phyloP scores from a whole-genome alignment of 2,113 vertebrate genomes.

The Micromys minutus region DNA sequence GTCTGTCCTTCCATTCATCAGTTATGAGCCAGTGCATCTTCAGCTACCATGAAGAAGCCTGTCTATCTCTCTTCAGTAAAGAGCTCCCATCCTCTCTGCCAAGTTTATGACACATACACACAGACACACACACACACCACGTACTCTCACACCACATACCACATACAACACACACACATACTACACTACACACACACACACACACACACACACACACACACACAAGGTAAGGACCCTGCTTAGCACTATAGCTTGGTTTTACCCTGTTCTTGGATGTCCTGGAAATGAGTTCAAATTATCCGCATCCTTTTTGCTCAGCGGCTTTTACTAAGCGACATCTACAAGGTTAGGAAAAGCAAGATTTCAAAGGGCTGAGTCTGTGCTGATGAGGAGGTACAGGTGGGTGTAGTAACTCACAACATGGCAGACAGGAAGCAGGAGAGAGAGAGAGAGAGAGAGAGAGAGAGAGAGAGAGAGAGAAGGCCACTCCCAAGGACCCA shows the following conservation, averaged over 20 bases:
- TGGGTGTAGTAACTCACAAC: not conserved
- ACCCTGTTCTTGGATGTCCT: not conserved
- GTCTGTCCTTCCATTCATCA: too few relatives aligned
- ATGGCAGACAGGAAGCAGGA: not conserved
- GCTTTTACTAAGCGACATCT: not conserved
- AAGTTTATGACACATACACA: too few relatives aligned
- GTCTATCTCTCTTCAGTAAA: not conserved
- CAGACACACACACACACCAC: too few relatives aligned
- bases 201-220: not conserved
- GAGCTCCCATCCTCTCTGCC: not conserved
- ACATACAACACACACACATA: too few relatives aligned
- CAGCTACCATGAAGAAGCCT: rapidly evolving
- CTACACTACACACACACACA: too few relatives aligned
- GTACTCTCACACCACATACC: not conserved
- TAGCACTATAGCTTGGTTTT: not conserved
- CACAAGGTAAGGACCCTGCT: not conserved
- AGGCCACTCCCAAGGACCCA: not conserved
- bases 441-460: not conserved
- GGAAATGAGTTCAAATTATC: not conserved
- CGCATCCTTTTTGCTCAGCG: not conserved
- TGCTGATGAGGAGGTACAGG: not conserved
- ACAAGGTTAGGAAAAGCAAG: not conserved
- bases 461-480: not conserved
- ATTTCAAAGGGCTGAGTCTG: not conserved
- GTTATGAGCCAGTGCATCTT: not conserved